Conservation (phyloP, 1,140 invertebrate genomes). For the Drosophila orena region DNA sequence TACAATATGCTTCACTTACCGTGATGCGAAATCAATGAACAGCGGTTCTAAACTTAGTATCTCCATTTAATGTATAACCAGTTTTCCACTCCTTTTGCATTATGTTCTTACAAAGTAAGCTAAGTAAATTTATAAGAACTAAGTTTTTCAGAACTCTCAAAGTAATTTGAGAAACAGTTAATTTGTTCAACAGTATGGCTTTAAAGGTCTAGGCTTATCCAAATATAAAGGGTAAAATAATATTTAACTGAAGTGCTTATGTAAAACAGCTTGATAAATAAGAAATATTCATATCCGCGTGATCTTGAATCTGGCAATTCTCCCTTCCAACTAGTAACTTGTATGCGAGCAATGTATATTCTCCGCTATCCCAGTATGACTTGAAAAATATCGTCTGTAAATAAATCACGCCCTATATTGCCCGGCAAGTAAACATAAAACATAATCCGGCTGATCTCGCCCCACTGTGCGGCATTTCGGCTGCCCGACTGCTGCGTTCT, state of each 20-base stretch:
- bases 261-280: too few relatives aligned
- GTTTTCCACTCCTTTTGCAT: too few relatives aligned
- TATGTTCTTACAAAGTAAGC: too few relatives aligned
- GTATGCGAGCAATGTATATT: not conserved
- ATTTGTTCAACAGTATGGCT: too few relatives aligned
- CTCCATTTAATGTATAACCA: too few relatives aligned
- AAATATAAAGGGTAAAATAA: too few relatives aligned
- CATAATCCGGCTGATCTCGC: conserved; percentile 11
- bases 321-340: not conserved
- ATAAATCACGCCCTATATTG: conserved; percentile 4
- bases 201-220: too few relatives aligned
- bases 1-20: conserved; percentile 68
- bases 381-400: not conserved
- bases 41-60: not conserved
- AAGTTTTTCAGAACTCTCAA: too few relatives aligned
- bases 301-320: not conserved
- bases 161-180: too few relatives aligned
- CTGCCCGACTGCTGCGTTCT: conserved; percentile 12
- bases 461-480: conserved; percentile 32
- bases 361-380: not conserved
- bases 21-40: conserved; percentile 24
- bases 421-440: conserved; percentile 1
- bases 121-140: too few relatives aligned
- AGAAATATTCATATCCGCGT: too few relatives aligned
- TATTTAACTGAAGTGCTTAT: too few relatives aligned